Evolutionary conservation across 2,113 vertebrate genomes (phyloP), one percentile per base, ranked within the genome.

Genomic region (Etheostoma cragini): DNA sequence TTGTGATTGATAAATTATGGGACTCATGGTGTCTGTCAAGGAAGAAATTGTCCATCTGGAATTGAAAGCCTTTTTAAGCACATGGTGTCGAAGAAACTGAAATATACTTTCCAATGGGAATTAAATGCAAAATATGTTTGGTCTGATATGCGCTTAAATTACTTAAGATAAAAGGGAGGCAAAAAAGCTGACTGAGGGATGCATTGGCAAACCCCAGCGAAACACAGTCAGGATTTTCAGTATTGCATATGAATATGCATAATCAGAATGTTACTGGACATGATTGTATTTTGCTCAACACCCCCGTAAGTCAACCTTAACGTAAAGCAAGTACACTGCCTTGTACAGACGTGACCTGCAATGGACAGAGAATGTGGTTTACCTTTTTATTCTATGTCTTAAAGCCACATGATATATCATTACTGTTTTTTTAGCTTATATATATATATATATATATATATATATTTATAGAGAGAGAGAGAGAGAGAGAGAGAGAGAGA

Each of bases 351-450:
- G 19, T 22, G 4, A 70, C 38, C 22, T 45, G 30, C 47, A 26
- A 52, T 6, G 6, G 38, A 45, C 21, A 53, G 30, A 19, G 3
- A 69, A 42, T 22, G 21, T 13, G 7, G 38, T 24, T 58, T 66
- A n/a, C 26, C 15, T 67, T 58, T 65, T 54, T 67, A 24, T 66
- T 56, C 12, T 26, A 26, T 8, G 11, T 72, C 33, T 47, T 6
- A 68, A 67, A 78, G 50, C 45, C 72, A 24, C 54, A 60, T 4
- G 17, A 69, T 13, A 22, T 24, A 26, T n/a, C n/a, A 54, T 53
- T 57, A 14, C 7, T 61, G 6, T 24, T n/a, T 85, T 26, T 83
- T 72, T 72, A 30, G 3, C 3, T 2, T 30, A 30, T 30, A 30
- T 3, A 30, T 30, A 30, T 30, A 30, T 30, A 30, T 30, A 30